Conservation (phyloP, 1,140 invertebrate genomes). For the Zaprionus ghesquierei region DNA sequence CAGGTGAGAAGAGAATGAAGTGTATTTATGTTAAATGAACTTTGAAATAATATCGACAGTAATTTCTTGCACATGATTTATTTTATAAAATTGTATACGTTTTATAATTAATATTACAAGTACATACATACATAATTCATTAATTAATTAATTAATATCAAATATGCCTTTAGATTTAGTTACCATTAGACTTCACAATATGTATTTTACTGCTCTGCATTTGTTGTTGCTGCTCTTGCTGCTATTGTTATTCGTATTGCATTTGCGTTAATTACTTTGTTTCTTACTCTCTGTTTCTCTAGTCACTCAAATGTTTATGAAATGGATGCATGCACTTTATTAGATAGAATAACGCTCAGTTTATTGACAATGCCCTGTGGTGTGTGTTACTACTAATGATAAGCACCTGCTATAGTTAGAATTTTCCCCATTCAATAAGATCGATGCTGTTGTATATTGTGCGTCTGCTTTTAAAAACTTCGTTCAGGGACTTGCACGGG, state of each 20-base stretch:
- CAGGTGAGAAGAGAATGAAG: too few relatives aligned
- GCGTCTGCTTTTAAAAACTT: slow-evolving; percentile 26
- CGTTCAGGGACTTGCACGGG: not conserved
- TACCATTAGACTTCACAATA: slow-evolving; percentile 77
- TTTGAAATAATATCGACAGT: slow-evolving; percentile 6
- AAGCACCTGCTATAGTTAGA: slow-evolving; percentile 45
- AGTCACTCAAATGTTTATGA: slow-evolving; percentile 35
- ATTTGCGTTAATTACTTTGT: slow-evolving; percentile 37
- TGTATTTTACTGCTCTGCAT: slow-evolving; percentile 69
- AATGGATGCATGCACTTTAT: slow-evolving; percentile 32
- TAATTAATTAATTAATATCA: slow-evolving; percentile 75
- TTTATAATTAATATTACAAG: slow-evolving; percentile 79
- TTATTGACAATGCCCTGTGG: slow-evolving; percentile 58
- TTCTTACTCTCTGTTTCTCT: slow-evolving; percentile 22
- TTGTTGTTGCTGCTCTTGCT: slow-evolving; percentile 12
- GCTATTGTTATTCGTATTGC: slow-evolving; percentile 34
- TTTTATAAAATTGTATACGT: slow-evolving; percentile 81
- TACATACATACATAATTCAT: slow-evolving; percentile 47
- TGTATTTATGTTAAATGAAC: not conserved
- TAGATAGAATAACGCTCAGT: slow-evolving; percentile 40
- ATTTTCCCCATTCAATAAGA: slow-evolving; percentile 15
- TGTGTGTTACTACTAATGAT: slow-evolving; percentile 18
- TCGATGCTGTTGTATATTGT: slow-evolving; percentile 24
- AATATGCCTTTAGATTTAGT: slow-evolving; percentile 80
- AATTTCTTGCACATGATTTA: slow-evolving; percentile 71